Evolutionary conservation across 2,888 invertebrate species (phyloP).

Genomic region (Abrostola tripartita): DNA sequence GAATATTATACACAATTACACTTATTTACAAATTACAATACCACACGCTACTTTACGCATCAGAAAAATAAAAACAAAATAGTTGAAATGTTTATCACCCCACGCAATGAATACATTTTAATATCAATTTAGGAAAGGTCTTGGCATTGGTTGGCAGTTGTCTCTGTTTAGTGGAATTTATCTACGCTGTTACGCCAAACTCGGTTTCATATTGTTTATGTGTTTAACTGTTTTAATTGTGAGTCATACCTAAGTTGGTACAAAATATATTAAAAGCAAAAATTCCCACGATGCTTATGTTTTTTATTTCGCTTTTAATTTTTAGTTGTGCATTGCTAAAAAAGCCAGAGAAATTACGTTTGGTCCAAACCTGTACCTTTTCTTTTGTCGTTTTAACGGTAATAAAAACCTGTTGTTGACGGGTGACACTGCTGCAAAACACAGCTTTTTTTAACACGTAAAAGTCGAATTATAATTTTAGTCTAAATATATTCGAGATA

Average conservation of each 20-base stretch:
- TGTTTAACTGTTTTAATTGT: too few relatives aligned
- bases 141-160: background rate
- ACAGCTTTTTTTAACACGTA: background rate
- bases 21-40: background rate
- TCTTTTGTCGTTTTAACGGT: too few relatives aligned
- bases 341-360: too few relatives aligned
- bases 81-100: background rate
- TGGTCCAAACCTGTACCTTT: background rate
- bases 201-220: too few relatives aligned
- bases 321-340: too few relatives aligned
- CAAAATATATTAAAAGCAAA: too few relatives aligned
- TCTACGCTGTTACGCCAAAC: background rate
- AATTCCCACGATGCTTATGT: too few relatives aligned
- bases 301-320: too few relatives aligned
- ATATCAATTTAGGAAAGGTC: background rate
- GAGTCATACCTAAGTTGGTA: too few relatives aligned
- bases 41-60: background rate
- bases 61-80: background rate
- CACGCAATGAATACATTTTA: background rate
- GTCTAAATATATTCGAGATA: conserved; percentile 10
- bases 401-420: background rate
- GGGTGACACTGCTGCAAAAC: background rate
- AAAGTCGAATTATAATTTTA: background rate
- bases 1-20: conserved; percentile 12
- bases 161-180: conserved; percentile 1